Base-by-base conservation (phyloP, 2,113 vertebrate species). In the Typhlomys cinereus region DNA sequence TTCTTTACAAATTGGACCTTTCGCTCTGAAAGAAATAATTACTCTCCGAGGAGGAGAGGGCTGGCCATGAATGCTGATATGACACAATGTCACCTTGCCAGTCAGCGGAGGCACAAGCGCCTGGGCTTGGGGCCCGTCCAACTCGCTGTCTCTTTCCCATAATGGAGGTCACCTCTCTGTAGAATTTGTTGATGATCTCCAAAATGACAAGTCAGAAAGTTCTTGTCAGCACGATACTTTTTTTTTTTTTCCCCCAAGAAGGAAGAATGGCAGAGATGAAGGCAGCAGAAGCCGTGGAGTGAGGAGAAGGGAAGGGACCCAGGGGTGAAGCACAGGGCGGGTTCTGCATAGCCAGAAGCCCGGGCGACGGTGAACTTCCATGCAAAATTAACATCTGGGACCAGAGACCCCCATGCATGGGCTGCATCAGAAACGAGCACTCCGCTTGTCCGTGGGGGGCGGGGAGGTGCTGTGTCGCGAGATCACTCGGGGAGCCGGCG, bases 1-100 rank as follows among this genome's bases (percentile, higher is more conserved):
- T 98, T 98, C 98, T 98, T 98, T 97, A 97, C 98, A 98, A 98
- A 98, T 98, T 98, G 99, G 99, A 98, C 98, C 99, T 98, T 98
- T 98, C 96, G 96, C 98, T 98, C 98, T 97, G 97, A 98, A 98
- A 98, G 98, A 98, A 99, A 98, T 98, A 98, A 98, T 98, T 98
- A 98, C 99, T 98, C 98, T 98, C 98, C 4, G 94, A 98, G 98
- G 98, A 98, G 98, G 96, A 83, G 95, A 98, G 98, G 98, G 97
- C 98, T 94, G 98, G 98, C 97, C 95, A 25, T 85, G 98, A 98
- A 98, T 98, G 98, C 98, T 98, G 98, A 99, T 98, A 97, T 97
- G 98, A 98, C 98, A 97, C 98, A 99, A 98, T 98, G 99, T 99
- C 99, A 99, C 99, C 99, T 99, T 99, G 98, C 97, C 98, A 98